phyloP scores from a whole-genome alignment of 2,113 vertebrate genomes.

The Lophius piscatorius region DNA sequence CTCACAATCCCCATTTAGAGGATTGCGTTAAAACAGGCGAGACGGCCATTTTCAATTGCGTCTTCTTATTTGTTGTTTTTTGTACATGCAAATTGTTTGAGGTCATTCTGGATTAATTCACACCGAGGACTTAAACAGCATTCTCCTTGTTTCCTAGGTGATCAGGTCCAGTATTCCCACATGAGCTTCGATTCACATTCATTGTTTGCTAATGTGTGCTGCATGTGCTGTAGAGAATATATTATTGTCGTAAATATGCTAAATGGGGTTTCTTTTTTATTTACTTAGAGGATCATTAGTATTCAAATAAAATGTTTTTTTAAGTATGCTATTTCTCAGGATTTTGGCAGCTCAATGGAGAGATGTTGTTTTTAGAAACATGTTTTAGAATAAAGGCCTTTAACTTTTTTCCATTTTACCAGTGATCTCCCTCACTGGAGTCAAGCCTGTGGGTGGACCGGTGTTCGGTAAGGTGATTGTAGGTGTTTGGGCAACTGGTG shows the following conservation, averaged over 20 bases:
- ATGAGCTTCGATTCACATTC: constrained; percentile 39
- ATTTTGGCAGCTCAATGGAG: no score
- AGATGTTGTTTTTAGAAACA: no score
- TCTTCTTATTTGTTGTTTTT: constrained; percentile 39
- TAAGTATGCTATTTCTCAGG: no score
- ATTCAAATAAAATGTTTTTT: no score
- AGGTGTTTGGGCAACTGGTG: no score
- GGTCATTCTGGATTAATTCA: constrained; percentile 62
- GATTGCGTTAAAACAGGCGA: constrained; percentile 23
- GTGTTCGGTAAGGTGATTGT: no score
- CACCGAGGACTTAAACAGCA: constrained; percentile 43
- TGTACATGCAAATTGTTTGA: constrained; percentile 29
- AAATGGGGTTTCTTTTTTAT: constrained; percentile 23
- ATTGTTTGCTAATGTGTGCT: constrained; percentile 44
- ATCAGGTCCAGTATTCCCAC: constrained; percentile 52
- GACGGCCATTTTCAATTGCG: constrained; percentile 33
- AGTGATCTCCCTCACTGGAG: background rate
- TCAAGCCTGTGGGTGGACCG: no score
- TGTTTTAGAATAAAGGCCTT: background rate
- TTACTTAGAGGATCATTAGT: constrained; percentile 23
- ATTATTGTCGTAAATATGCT: constrained; percentile 19
- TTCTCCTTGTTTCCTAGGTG: constrained; percentile 68
- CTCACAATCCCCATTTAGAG: constrained; percentile 30
- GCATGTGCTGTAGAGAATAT: constrained; percentile 17
- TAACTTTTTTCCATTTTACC: background rate